Evolutionary conservation across 2,888 invertebrate genomes (phyloP).

Genomic region (Lomographa bimaculata): DNA sequence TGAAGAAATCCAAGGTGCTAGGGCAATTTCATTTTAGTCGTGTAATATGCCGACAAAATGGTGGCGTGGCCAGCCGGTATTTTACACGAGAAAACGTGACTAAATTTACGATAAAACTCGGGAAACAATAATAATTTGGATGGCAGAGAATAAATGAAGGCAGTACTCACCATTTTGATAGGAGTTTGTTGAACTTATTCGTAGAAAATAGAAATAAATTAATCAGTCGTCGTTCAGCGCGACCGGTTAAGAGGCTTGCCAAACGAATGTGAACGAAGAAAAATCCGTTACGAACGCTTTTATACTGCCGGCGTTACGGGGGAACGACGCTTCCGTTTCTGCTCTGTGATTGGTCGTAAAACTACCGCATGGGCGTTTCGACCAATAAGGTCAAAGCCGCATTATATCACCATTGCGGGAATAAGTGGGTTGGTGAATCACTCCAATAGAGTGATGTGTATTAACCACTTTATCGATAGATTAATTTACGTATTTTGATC

Average conservation of each 20-base stretch:
- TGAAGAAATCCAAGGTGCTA: neutral
- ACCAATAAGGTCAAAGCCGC: slow-evolving; percentile 73
- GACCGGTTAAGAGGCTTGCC: slow-evolving; percentile 88
- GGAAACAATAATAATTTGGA: slow-evolving; percentile 8
- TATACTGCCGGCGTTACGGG: slow-evolving; percentile 80
- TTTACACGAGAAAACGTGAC: slow-evolving; percentile 16
- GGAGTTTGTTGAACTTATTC: slow-evolving; percentile 74
- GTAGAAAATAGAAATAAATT: slow-evolving; percentile 72
- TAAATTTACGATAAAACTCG: slow-evolving; percentile 18
- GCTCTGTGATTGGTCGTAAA: slow-evolving; percentile 71
- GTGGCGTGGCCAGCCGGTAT: slow-evolving; percentile 64
- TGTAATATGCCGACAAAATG: slow-evolving; percentile 67
- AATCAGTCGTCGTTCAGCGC: slow-evolving; percentile 83
- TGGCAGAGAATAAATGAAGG: neutral
- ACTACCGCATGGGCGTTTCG: slow-evolving; percentile 71
- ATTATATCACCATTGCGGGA: slow-evolving; percentile 79
- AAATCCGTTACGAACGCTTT: slow-evolving; percentile 75
- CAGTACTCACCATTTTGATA: slow-evolving; percentile 78
- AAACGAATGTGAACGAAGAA: slow-evolving; percentile 84
- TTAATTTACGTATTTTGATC: no score
- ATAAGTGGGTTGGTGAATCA: slow-evolving; percentile 74
- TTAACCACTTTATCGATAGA: slow-evolving; percentile 23
- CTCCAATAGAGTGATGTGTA: slow-evolving; percentile 39
- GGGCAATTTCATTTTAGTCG: slow-evolving; percentile 34
- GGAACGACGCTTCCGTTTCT: slow-evolving; percentile 73